Percentiles rank a stretch among this genome's conserved stretches.
Evolutionary conservation across 2,797 vertebrate genomes (phyloP).

Genomic region (Melanotaenia boesemani): DNA sequence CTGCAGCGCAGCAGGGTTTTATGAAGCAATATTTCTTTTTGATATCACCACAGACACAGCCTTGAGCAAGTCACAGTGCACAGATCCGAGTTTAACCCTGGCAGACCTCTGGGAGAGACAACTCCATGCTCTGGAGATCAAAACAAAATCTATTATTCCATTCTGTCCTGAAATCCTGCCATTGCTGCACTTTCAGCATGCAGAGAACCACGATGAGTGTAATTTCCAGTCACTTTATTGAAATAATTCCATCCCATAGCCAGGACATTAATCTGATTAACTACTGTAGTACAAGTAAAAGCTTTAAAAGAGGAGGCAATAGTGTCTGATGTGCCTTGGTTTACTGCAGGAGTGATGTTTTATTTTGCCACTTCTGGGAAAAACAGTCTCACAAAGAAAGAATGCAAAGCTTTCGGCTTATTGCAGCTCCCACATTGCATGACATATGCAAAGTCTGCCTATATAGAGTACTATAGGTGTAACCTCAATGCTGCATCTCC

Average conservation of each 20-base stretch:
- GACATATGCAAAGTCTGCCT: slow-evolving; percentile 7
- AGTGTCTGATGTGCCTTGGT: slow-evolving; percentile 26
- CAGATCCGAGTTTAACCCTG: slow-evolving; percentile 76
- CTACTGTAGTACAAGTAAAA: slow-evolving; percentile 42
- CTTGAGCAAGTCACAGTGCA: slow-evolving; percentile 67
- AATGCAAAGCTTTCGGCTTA: background rate
- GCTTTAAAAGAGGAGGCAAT: slow-evolving; percentile 38
- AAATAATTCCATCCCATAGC: slow-evolving; percentile 35
- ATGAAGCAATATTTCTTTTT: slow-evolving; percentile 84
- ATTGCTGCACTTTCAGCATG: slow-evolving; percentile 45
- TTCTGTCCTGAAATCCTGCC: slow-evolving; percentile 53
- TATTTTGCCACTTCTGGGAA: slow-evolving; percentile 7
- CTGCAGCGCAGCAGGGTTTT: slow-evolving; percentile 67
- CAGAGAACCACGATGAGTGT: slow-evolving; percentile 43
- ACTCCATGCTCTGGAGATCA: slow-evolving; percentile 52
- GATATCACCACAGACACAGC: slow-evolving; percentile 69
- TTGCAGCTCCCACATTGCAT: slow-evolving; percentile 6
- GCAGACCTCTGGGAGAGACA: slow-evolving; percentile 61
- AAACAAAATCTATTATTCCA: slow-evolving; percentile 66
- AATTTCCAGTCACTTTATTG: slow-evolving; percentile 53
- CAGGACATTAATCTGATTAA: slow-evolving; percentile 56
- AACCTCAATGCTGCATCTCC: slow-evolving; percentile 9
- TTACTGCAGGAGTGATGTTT: slow-evolving; percentile 29
- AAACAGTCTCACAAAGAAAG: slow-evolving; percentile 27
- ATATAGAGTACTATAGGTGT: background rate